Evolutionary conservation across 2,797 vertebrate genomes (phyloP).

Genomic region (Distichodus sexfasciatus): DNA sequence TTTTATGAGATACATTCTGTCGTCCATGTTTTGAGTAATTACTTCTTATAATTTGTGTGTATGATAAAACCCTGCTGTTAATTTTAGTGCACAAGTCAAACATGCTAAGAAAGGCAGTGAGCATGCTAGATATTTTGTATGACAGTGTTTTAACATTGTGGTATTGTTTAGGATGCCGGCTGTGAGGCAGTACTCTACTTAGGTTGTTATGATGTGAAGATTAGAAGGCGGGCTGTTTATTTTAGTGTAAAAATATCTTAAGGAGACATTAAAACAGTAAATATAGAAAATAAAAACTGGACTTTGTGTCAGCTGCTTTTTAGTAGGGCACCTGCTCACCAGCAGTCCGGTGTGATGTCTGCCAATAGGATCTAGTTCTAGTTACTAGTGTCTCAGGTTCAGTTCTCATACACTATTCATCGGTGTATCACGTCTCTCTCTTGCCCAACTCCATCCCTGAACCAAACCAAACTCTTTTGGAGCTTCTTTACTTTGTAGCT

Average conservation of each 20-base stretch:
- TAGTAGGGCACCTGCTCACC: conserved; percentile 50
- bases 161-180: no score
- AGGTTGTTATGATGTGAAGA: no score
- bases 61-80: neutral
- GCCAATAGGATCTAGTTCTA: conserved; percentile 72
- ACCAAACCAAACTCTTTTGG: conserved; percentile 72
- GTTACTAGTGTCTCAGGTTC: conserved; percentile 78
- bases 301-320: no score
- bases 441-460: conserved; percentile 65
- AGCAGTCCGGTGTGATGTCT: conserved; percentile 63
- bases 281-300: no score
- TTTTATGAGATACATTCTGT: neutral
- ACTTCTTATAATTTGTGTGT: neutral
- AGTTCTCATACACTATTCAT: conserved; percentile 86
- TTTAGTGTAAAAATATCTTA: no score
- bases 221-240: no score
- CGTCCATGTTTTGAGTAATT: neutral
- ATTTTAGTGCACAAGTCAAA: neutral
- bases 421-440: conserved; percentile 78
- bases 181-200: no score
- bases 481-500: conserved; percentile 63
- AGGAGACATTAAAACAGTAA: no score
- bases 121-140: neutral
- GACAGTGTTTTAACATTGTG: neutral
- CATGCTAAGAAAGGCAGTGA: neutral